Evolutionary conservation across 2,797 vertebrate species (phyloP).

Genomic region (Gobionotothen gibberifrons): DNA sequence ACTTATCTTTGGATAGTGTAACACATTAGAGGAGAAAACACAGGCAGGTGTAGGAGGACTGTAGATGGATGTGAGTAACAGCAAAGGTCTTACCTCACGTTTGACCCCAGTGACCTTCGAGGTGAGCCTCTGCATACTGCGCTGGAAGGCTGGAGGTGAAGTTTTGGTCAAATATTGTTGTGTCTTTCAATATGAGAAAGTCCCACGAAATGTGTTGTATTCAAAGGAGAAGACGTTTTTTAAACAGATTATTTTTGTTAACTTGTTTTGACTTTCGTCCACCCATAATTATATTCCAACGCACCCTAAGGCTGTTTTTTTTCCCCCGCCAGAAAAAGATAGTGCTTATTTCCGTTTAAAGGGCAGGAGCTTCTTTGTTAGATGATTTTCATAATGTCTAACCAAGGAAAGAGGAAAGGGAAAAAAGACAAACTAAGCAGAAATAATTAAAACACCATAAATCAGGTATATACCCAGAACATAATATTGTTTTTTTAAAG

Average conservation of each 20-base stretch:
- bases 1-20: constrained; percentile 32
- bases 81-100: constrained; percentile 15
- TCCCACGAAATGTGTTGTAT: not conserved
- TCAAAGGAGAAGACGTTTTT: not conserved
- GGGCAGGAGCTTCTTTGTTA: not conserved
- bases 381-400: not conserved
- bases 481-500: not conserved
- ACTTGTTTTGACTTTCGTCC: not conserved
- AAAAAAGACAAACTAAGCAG: not conserved
- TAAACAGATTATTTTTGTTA: not conserved
- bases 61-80: constrained; percentile 4
- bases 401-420: not conserved
- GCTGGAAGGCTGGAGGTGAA: not conserved
- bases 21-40: constrained; percentile 21
- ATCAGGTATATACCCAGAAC: not conserved
- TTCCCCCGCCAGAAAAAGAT: not conserved
- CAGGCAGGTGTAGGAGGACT: constrained; percentile 41
- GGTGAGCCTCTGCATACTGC: not conserved
- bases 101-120: constrained; percentile 42
- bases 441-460: not conserved
- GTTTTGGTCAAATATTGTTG: not conserved
- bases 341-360: not conserved
- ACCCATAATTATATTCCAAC: not conserved
- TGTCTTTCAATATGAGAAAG: not conserved
- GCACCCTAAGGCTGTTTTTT: not conserved